Conservation (phyloP, 2,888 invertebrate species). For the Villa cingulata region DNA sequence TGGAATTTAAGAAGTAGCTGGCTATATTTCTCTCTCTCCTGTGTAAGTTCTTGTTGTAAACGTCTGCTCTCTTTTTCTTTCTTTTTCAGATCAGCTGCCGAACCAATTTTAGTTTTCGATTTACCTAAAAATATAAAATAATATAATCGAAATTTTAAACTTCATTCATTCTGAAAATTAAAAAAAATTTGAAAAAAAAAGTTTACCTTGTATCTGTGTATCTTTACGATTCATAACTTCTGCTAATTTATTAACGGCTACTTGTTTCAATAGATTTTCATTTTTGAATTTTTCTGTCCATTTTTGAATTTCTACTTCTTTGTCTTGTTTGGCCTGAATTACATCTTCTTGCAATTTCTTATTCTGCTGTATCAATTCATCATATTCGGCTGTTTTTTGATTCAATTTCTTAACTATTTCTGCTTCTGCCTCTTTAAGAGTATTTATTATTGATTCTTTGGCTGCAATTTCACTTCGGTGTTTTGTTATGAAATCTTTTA, state of each 20-base stretch:
- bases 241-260: conserved; percentile 93
- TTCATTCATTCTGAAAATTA: neutral
- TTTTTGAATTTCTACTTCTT: conserved; percentile 63
- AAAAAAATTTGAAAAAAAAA: neutral
- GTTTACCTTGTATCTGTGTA: conserved; percentile 44
- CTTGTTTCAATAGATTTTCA: conserved; percentile 76
- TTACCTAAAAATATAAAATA: conserved; percentile 40
- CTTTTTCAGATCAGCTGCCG: conserved; percentile 63
- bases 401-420: conserved; percentile 50
- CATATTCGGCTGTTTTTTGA: conserved; percentile 58
- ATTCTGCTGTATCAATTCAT: conserved; percentile 63
- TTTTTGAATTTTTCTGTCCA: conserved; percentile 71
- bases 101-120: conserved; percentile 65
- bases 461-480: conserved; percentile 69
- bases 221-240: conserved; percentile 94
- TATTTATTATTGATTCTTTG: conserved; percentile 60
- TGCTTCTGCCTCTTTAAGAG: conserved; percentile 61
- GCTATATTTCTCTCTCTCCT: conserved; percentile 88
- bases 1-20: conserved; percentile 74
- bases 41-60: conserved; percentile 83
- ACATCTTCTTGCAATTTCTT: conserved; percentile 68
- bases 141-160: neutral
- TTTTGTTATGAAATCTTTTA: conserved; percentile 74
- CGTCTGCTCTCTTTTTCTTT: conserved; percentile 93
- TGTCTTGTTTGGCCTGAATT: conserved; percentile 48